Evolutionary conservation across 1,140 invertebrate genomes (phyloP).

Genomic region (Ericerus pela): DNA sequence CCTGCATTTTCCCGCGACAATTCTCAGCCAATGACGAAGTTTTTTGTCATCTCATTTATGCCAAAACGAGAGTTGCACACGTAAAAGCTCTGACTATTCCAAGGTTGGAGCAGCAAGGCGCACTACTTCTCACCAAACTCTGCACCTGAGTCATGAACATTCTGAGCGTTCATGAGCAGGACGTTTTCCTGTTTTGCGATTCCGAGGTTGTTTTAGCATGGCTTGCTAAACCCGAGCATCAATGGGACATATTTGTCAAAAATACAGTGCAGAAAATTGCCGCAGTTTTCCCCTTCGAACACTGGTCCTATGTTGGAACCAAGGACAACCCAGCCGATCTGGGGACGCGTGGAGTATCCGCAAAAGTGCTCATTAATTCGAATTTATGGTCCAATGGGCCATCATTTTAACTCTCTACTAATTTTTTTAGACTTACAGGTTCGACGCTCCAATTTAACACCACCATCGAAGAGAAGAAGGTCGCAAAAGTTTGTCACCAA

Average conservation of each 20-base stretch:
- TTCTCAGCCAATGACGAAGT: conserved; percentile 15
- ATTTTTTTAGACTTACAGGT: too few relatives aligned
- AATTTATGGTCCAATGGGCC: neutral
- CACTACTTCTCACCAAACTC: conserved; percentile 24
- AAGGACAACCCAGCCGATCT: neutral
- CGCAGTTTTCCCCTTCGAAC: neutral
- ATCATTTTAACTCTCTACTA: too few relatives aligned
- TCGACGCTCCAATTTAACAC: neutral
- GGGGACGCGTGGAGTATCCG: neutral
- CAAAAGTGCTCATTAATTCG: neutral
- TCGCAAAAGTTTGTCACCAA: neutral
- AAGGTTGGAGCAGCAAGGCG: conserved; percentile 26
- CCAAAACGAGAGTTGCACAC: conserved; percentile 29
- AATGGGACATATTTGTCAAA: neutral
- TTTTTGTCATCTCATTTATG: too few relatives aligned
- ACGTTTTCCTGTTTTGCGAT: neutral
- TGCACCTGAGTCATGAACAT: neutral
- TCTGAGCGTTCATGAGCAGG: neutral
- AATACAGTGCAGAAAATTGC: neutral
- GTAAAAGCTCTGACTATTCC: conserved; percentile 25
- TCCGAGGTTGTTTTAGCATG: neutral
- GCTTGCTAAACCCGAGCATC: neutral
- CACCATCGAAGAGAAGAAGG: neutral
- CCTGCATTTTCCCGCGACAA: conserved; percentile 5
- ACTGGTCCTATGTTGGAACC: neutral